A percentile compares a stretch with the other conserved stretches of the same genome.
phyloP scores from a whole-genome alignment of 2,888 invertebrate genomes.

The Lamproptera curius region DNA sequence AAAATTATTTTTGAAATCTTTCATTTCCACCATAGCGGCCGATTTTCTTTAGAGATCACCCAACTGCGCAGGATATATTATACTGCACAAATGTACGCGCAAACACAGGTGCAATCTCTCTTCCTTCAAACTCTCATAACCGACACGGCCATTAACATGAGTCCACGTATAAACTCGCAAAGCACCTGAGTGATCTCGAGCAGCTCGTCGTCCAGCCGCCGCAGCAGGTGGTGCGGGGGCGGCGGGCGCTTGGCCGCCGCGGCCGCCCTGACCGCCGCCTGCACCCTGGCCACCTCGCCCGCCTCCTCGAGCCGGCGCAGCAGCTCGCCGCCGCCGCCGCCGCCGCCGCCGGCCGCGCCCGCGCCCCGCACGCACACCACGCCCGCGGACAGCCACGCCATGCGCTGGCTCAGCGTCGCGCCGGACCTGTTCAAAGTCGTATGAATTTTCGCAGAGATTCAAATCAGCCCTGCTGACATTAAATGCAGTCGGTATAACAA shows the following conservation, averaged over 20 bases:
- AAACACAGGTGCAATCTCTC: no score
- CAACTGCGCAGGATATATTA: no score
- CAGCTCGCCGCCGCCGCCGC: constrained; percentile 81
- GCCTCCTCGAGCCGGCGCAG: constrained; percentile 94
- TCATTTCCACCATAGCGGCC: no score
- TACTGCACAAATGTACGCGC: no score
- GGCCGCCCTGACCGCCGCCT: constrained; percentile 81
- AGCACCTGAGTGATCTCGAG: constrained; percentile 90
- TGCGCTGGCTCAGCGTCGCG: constrained; percentile 86
- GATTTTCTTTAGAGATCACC: no score
- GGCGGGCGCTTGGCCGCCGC: constrained; percentile 74
- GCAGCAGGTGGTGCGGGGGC: constrained; percentile 82
- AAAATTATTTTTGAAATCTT: no score
- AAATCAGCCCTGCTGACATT: no score
- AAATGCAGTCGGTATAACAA: no score
- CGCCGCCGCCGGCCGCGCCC: constrained; percentile 74
- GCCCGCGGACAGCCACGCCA: constrained; percentile 94
- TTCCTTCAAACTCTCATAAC: no score
- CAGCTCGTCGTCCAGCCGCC: constrained; percentile 87
- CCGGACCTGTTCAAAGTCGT: constrained; percentile 85
- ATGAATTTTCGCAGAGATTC: no score
- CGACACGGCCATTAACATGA: no score
- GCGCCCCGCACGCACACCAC: constrained; percentile 97
- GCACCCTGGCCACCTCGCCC: constrained; percentile 93
- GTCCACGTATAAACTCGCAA: no score